These are phyloP conservation scores for Pasiphila rectangulata DNA, from an alignment of 2,888 invertebrate species.

Conservation along the genomic window DNA sequence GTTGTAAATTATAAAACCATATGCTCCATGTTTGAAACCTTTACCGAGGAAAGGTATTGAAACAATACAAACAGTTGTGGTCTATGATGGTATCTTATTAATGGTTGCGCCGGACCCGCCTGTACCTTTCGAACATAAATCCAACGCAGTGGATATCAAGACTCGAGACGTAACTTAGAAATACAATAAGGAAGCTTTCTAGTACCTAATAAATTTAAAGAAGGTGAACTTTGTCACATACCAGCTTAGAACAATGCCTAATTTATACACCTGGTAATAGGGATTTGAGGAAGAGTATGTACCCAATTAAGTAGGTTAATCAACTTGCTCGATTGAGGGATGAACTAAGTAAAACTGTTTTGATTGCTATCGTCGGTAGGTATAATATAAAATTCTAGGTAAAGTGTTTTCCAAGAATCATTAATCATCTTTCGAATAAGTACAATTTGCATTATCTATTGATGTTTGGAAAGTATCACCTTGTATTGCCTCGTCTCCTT, in stretches of 20 bases:
- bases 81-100: constrained; percentile 47
- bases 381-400: too few relatives aligned
- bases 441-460: too few relatives aligned
- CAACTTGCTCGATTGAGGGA: too few relatives aligned
- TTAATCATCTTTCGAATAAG: too few relatives aligned
- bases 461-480: neutral
- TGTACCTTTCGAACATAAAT: constrained; percentile 34
- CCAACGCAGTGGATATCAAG: constrained; percentile 8
- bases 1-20: too few relatives aligned
- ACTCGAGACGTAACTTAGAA: constrained; percentile 33
- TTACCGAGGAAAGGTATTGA: constrained; percentile 18
- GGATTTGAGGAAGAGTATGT: too few relatives aligned
- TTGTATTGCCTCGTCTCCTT: too few relatives aligned
- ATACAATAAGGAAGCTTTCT: constrained; percentile 15
- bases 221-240: neutral
- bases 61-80: constrained; percentile 36
- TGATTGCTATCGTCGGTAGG: too few relatives aligned
- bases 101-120: constrained; percentile 47
- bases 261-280: neutral
- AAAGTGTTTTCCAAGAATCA: too few relatives aligned
- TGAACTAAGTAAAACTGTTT: too few relatives aligned
- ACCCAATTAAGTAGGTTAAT: too few relatives aligned
- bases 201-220: neutral
- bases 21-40: neutral
- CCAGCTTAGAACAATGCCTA: neutral